Conservation (phyloP, 2,113 vertebrate genomes). For the Limnothrissa miodon region DNA sequence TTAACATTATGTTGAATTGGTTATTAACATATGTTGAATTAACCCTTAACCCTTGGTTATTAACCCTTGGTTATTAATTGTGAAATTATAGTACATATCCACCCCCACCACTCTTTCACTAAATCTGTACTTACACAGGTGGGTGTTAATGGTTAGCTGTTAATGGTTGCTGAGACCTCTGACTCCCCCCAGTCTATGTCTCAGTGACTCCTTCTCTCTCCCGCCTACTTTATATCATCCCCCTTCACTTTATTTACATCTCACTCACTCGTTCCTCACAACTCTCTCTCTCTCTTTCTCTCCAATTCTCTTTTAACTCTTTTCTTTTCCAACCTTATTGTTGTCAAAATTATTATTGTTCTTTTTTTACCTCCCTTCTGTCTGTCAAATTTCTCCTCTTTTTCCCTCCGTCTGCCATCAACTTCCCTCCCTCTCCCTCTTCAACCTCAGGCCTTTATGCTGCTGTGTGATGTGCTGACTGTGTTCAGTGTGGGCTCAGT, state of each 20-base stretch:
- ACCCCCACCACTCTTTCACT: too few species aligned
- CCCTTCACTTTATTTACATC: background rate
- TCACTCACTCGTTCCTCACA: background rate
- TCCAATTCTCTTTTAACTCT: background rate
- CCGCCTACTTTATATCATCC: too few species aligned
- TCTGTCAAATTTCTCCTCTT: background rate
- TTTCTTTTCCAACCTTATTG: background rate
- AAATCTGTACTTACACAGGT: too few species aligned
- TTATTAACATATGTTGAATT: too few species aligned
- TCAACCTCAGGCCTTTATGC: slow-evolving; percentile 75
- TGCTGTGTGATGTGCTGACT: slow-evolving; percentile 84
- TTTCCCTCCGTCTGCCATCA: background rate
- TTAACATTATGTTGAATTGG: too few species aligned
- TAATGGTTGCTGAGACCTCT: background rate
- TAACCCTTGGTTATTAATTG: too few species aligned
- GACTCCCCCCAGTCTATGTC: too few species aligned
- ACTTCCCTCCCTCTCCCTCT: background rate
- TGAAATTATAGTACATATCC: background rate
- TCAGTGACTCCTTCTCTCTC: background rate
- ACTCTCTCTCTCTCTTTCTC: background rate
- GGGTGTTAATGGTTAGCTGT: too few species aligned
- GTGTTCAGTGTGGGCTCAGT: slow-evolving; percentile 68
- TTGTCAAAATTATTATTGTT: too few species aligned
- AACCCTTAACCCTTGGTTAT: too few species aligned
- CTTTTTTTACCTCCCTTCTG: background rate